Base-by-base conservation (phyloP, 2,797 vertebrate genomes). In the Cynodonichthys magdalenae region DNA sequence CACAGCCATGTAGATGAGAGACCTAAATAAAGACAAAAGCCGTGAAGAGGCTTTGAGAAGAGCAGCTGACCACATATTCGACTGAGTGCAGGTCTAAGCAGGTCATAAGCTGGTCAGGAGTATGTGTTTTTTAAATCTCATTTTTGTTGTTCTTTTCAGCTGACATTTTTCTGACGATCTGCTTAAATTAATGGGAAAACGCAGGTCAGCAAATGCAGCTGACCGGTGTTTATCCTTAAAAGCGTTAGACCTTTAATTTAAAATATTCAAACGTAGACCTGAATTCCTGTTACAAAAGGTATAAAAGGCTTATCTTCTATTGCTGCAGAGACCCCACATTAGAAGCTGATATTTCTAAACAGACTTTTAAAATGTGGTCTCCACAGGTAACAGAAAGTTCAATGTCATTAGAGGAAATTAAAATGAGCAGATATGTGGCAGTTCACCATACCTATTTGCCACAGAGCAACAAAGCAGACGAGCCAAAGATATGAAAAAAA, bases 1-100 rank as follows among this genome's bases (percentile, higher is more conserved):
- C 59, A 17, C 59, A 64, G 79, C 72, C 75, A 67, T 81, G 71
- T 64, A 86, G 85, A 83, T 87, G 83, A 86, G 71, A 60, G 62
- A 59, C 79, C 90, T 90, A 90, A 90, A 91, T 89, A 91, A 90
- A 91, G 88, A 90, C 79, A 77, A 84, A 87, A 87, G 84, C 87
- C 79, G 85, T 72, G 74, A 81, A 83, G 85, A 89, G 85, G 87
- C 83, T 89, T 87, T 89, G 83, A 82, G 83, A 84, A 46, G 74
- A 82, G 74, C 85, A 88, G 85, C 90, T 91, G 85, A 87, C 81
- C 77, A 83, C 34, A 85, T 72, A 81, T 59, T 48, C 50, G 53
- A 36, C 84, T 74, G 80, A 81, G 66, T 41, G 44, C 57, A 24
- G 12, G 80, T 79, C 78, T 63, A 66, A 69, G 71, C 66, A 54